Evolutionary conservation across 2,888 invertebrate species (phyloP), one percentile per base, ranked within the genome.

Genomic region (Drosophila vallismaia): DNA sequence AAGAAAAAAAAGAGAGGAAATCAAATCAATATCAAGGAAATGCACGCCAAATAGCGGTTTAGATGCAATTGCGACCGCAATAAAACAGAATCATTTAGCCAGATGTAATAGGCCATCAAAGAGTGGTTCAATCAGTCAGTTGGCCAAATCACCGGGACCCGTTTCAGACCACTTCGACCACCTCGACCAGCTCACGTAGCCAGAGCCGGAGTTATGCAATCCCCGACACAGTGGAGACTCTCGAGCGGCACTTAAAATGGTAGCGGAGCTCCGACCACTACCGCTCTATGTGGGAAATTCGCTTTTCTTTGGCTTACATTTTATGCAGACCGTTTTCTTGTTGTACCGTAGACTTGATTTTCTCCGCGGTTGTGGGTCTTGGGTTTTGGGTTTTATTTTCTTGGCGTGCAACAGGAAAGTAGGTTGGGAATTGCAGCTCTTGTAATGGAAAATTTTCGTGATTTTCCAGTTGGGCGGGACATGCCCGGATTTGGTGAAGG

Each of bases 191-290:
- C 24, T 64, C 63, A 64, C 63, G 63, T 66, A 63, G 66, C 19
- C 67, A 38, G 24, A 29, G 2, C 36, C 9, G n/a, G 45, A 45
- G 74, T 80, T 80, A 67, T 63, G 83, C 68, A 80, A 82, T 64
- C 36, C n/a, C 12, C 58, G 58, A 49, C 59, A 73, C 69, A 26
- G 68, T 56, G 24, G 42, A 29, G 48, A 14, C 40, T 66, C 51
- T n/a, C 14, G 7, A 42, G 42, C 69, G 33, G 44, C 40, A 40
- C 14, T 46, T 38, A 42, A 40, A 26, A 26, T 45, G 40, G 40
- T 52, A 49, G 45, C 42, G 38, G 38, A 19, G 33, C 63, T 66
- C 48, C 59, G 24, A 46, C 8, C 44, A 19, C 33, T 64, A 38
- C 52, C 31, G 67, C 54, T 36, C 26, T 48, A 48, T 29, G 55